Percentiles rank a stretch among this genome's conserved stretches.
Evolutionary conservation across 1,140 invertebrate genomes (phyloP).

Genomic region (Sitobion miscanthi): DNA sequence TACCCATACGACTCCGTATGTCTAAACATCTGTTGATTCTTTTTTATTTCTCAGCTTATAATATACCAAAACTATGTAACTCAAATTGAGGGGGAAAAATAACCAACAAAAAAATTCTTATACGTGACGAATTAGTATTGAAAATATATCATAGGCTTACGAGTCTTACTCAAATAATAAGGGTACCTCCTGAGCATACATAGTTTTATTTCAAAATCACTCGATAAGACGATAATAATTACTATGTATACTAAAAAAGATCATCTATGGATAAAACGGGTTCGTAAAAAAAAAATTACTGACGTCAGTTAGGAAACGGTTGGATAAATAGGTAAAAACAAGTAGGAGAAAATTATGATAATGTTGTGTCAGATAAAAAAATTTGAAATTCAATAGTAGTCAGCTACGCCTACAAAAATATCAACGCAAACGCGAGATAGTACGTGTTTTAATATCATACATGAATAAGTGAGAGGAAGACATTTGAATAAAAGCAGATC

Average conservation of each 20-base stretch:
- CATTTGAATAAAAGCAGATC: background rate
- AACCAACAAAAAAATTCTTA: background rate
- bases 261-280: background rate
- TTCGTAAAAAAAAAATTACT: background rate
- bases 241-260: background rate
- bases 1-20: background rate
- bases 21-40: background rate
- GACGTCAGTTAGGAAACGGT: background rate
- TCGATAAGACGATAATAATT: background rate
- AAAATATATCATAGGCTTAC: background rate
- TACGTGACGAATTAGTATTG: background rate
- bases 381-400: background rate
- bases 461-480: background rate
- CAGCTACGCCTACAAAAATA: conserved; percentile 6
- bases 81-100: background rate
- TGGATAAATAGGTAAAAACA: background rate
- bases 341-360: background rate
- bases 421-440: background rate
- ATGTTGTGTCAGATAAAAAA: background rate
- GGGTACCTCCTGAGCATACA: too few species aligned
- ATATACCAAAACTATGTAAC: background rate
- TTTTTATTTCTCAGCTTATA: background rate
- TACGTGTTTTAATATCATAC: background rate
- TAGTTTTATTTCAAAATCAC: background rate
- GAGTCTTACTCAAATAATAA: background rate